Conservation (phyloP, 2,113 vertebrate species). For the Chrysemys picta region DNA sequence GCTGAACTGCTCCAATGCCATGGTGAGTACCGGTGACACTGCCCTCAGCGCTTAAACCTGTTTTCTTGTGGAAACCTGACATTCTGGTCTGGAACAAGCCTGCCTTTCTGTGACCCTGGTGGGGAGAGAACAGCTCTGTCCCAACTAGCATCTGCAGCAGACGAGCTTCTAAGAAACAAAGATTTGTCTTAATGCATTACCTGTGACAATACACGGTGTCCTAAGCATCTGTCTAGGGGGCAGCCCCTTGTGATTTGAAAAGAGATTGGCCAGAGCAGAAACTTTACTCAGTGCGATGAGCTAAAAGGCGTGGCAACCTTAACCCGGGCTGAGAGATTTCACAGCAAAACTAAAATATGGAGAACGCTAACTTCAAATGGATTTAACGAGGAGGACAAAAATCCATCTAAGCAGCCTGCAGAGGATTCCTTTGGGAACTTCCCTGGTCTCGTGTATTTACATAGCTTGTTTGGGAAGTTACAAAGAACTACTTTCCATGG, state of each 20-base stretch:
- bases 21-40: conserved; percentile 63
- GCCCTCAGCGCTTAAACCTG: background rate
- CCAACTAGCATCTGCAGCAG: background rate
- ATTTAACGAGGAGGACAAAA: background rate
- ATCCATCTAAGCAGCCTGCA: background rate
- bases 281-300: background rate
- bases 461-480: background rate
- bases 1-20: conserved; percentile 86
- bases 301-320: background rate
- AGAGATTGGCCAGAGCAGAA: background rate
- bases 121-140: background rate
- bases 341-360: background rate
- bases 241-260: background rate
- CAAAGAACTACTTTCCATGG: background rate
- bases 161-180: background rate
- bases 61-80: background rate
- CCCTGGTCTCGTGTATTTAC: background rate
- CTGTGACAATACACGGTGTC: background rate
- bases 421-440: background rate
- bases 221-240: background rate
- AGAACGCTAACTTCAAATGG: background rate
- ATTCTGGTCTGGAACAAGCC: background rate
- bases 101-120: too few species aligned
- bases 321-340: background rate
- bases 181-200: too few species aligned